Evolutionary conservation across 2,113 vertebrate genomes (phyloP), one percentile per base, ranked within the genome.

Genomic region (Taurulus bubalis): DNA sequence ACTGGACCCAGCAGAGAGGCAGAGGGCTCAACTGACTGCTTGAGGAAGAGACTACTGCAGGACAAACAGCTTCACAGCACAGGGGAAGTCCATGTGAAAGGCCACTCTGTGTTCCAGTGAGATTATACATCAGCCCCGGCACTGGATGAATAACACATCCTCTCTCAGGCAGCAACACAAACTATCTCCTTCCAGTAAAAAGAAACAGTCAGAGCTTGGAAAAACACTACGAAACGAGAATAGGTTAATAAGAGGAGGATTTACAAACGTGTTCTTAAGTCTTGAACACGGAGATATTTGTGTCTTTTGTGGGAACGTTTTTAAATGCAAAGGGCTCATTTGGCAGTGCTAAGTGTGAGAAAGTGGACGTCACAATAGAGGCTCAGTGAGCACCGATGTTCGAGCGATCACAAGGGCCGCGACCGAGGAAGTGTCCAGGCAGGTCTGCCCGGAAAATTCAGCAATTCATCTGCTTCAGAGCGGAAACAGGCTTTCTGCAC

Each of bases 401-500:
- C 55, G 22, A 67, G 70, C 24, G 24, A 72, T 85, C 84, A 83
- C 79, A 76, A 63, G 78, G 73, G 62, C 56, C 67, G 24, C 76
- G 66, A 49, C 71, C 53, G 77, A 91, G 93, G 93, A 94, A 93
- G 91, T 80, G 85, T 87, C 74, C 84, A 42, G 84, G 86, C 86
- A 92, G 84, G 82, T 77, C 87, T 80, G 84, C 83, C 85, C 75
- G 88, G 89, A 82, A 92, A 89, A 79, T 85, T 90, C 76, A 45
- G 63, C 80, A 68, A 91, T 93, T 91, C 85, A 91, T 94, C 90
- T 83, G 77, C 88, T 85, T 87, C 83, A 77, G 71, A 89, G 77
- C 69, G 91, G 93, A 94, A 93, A 92, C 90, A 86, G 89, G 86
- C 83, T 82, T 82, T 92, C 81, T 70, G 84, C 74, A 81, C 92